A percentile compares a stretch with the other conserved stretches of the same genome.
phyloP scores from a whole-genome alignment of 2,888 invertebrate species.

The Lasioglossum figueresi region DNA sequence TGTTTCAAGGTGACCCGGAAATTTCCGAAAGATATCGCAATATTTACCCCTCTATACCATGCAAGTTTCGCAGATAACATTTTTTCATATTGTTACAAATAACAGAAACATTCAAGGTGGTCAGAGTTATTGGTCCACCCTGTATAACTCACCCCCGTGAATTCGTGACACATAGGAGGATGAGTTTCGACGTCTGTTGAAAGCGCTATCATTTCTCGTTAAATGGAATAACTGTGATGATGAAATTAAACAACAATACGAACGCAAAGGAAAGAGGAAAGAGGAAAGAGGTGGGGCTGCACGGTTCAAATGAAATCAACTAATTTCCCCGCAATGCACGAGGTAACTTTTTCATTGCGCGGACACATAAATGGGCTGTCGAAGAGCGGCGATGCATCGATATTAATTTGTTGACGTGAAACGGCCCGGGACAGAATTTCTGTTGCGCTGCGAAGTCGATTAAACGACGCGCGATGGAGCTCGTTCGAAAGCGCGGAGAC shows the following conservation, averaged over 20 bases:
- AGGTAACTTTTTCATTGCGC: background rate
- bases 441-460: background rate
- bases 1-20: too few relatives aligned
- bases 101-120: too few relatives aligned
- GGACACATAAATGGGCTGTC: background rate
- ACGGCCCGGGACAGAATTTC: background rate
- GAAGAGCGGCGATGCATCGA: background rate
- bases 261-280: background rate
- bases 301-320: background rate
- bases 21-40: too few relatives aligned
- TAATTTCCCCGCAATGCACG: background rate
- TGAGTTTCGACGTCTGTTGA: background rate
- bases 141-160: too few relatives aligned
- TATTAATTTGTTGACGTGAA: constrained; percentile 2
- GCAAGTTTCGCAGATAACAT: too few relatives aligned
- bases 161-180: background rate
- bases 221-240: background rate
- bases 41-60: too few relatives aligned
- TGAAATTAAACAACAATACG: background rate
- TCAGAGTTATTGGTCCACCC: too few relatives aligned
- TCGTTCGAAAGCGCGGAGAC: background rate
- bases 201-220: background rate
- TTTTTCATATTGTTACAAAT: too few relatives aligned
- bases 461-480: background rate
- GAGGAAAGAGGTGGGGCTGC: too few relatives aligned